These are phyloP conservation scores for Globodera rostochiensis DNA, from an alignment of 1,140 invertebrate genomes.

Conservation along the genomic window DNA sequence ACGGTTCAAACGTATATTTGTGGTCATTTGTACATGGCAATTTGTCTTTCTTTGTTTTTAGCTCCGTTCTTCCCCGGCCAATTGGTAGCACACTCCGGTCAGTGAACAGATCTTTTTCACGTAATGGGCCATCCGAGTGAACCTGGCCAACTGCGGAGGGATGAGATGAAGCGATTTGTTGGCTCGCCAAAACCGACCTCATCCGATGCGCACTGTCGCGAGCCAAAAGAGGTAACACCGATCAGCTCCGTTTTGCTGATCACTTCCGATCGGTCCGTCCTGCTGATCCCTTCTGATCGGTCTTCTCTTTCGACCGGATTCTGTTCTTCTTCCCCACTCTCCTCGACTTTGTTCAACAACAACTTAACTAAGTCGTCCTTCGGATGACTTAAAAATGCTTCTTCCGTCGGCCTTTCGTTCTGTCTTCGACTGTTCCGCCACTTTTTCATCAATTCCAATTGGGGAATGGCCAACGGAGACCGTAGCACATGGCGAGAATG, in stretches of 20 bases:
- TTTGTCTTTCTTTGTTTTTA: neutral
- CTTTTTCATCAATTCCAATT: constrained; percentile 19
- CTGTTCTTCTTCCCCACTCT: neutral
- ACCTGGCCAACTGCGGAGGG: constrained; percentile 39
- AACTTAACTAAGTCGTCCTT: neutral
- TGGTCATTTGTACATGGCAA: neutral
- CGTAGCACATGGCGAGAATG: constrained; percentile 9
- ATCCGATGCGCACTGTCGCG: constrained; percentile 48
- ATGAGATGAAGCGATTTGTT: neutral
- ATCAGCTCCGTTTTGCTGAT: constrained; percentile 27
- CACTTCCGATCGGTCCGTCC: neutral
- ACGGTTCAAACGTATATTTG: too few relatives aligned
- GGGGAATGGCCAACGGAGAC: constrained; percentile 16
- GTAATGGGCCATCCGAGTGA: constrained; percentile 38
- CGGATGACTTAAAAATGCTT: neutral
- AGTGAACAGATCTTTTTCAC: constrained; percentile 34
- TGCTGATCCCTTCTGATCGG: neutral
- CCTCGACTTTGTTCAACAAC: neutral
- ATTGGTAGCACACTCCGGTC: constrained; percentile 39
- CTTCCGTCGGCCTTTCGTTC: neutral
- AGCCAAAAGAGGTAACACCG: constrained; percentile 52
- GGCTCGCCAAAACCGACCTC: constrained; percentile 14
- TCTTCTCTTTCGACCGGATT: neutral
- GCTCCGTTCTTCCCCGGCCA: neutral
- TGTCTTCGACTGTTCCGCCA: constrained; percentile 10